Conservation (phyloP, 35 echinoderm and acorn worm genomes). For the Apostichopus californicus region DNA sequence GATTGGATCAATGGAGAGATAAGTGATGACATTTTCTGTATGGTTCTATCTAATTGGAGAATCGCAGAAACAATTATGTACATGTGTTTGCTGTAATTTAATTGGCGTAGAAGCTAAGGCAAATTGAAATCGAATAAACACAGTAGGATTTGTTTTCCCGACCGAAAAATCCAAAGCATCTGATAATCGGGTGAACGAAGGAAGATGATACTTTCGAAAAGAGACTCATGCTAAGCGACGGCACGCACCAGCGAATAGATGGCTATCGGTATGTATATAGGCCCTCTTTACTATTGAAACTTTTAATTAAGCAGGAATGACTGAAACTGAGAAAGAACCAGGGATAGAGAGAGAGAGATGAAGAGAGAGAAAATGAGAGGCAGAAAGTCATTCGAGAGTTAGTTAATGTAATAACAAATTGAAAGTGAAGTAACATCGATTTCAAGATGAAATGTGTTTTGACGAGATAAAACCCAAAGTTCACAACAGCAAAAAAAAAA, state of each 20-base stretch:
- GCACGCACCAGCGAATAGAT: not conserved
- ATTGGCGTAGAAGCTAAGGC: slow-evolving; percentile 37
- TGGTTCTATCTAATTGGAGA: slow-evolving; percentile 40
- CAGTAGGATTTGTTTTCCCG: not conserved
- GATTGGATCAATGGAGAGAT: slow-evolving; percentile 7
- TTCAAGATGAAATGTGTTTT: not conserved
- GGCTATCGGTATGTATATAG: too few relatives aligned
- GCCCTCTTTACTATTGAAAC: not conserved
- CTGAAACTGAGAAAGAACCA: too few relatives aligned
- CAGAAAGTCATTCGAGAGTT: not conserved
- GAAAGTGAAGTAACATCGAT: not conserved
- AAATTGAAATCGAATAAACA: slow-evolving; percentile 38
- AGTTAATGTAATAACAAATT: not conserved
- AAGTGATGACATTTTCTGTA: slow-evolving; percentile 41
- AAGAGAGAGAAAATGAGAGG: not conserved
- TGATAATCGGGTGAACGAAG: not conserved
- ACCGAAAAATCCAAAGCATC: slow-evolving; percentile 5
- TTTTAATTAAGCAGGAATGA: not conserved
- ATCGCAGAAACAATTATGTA: slow-evolving; percentile 29
- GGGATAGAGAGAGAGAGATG: too few relatives aligned
- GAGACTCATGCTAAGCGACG: not conserved
- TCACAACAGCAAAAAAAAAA: too few relatives aligned
- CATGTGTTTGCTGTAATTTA: slow-evolving; percentile 28
- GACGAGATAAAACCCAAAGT: not conserved
- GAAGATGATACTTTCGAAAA: not conserved